Percentiles rank a stretch among this genome's conserved stretches.
Conservation (phyloP, 2,113 vertebrate species). For the Eira barbara region DNA sequence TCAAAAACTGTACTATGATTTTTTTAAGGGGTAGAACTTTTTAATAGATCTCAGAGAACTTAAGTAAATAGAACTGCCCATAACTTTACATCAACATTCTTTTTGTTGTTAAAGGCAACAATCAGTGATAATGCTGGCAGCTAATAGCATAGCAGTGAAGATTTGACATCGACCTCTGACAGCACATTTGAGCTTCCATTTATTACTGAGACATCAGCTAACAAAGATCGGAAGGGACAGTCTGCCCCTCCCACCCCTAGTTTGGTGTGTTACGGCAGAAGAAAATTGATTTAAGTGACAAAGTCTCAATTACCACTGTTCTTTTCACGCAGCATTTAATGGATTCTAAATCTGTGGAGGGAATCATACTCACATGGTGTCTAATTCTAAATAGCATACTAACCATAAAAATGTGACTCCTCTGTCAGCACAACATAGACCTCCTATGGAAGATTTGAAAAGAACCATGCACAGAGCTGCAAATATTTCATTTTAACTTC, state of each 20-base stretch:
- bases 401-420: constrained; percentile 17
- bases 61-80: constrained; percentile 42
- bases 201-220: constrained; percentile 55
- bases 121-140: constrained; percentile 66
- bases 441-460: constrained; percentile 67
- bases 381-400: constrained; percentile 54
- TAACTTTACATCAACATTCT: constrained; percentile 58
- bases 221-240: constrained; percentile 40
- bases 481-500: constrained; percentile 81
- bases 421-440: constrained; percentile 56
- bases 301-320: not conserved
- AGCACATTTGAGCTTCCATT: constrained; percentile 70
- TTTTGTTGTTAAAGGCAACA: constrained; percentile 67
- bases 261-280: constrained; percentile 4
- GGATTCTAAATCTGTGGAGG: constrained; percentile 55
- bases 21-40: not conserved
- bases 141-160: not conserved
- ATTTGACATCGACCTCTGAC: constrained; percentile 42
- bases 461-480: constrained; percentile 64
- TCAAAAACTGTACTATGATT: not conserved
- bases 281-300: constrained; percentile 49
- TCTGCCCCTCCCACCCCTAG: not conserved
- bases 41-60: constrained; percentile 49
- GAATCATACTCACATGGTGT: constrained; percentile 44
- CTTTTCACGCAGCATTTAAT: constrained; percentile 32